Conservation (phyloP, 37 sponge, comb jelly and placozoan genomes). For the Diacarnus erythraeanus region DNA sequence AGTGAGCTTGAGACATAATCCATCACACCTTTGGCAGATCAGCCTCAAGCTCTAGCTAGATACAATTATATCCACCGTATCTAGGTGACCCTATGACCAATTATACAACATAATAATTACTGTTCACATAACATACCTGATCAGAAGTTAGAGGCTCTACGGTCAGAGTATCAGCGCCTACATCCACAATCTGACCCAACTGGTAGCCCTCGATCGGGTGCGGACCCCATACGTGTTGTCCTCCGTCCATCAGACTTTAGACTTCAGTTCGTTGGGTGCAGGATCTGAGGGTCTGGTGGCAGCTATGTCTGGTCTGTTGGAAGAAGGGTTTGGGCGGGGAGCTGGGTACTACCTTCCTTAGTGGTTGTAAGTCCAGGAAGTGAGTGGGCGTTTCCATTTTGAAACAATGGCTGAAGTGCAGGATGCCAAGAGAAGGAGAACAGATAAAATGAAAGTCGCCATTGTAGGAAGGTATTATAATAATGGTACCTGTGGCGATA, state of each 20-base stretch:
- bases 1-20: too few relatives aligned
- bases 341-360: background rate
- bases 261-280: background rate
- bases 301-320: too few relatives aligned
- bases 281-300: too few relatives aligned
- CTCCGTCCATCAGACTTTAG: conserved; percentile 48
- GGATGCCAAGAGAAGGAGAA: conserved; percentile 12
- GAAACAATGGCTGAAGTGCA: conserved; percentile 1
- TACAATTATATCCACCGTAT: too few relatives aligned
- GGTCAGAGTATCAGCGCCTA: conserved; percentile 86
- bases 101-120: too few relatives aligned
- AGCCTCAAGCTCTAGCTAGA: too few relatives aligned
- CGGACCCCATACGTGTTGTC: conserved; percentile 87
- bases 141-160: conserved; percentile 54
- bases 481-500: background rate
- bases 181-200: conserved; percentile 80
- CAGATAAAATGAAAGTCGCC: conserved; percentile 34
- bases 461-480: conserved; percentile 63
- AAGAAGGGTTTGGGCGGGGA: too few relatives aligned
- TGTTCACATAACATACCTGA: conserved; percentile 20
- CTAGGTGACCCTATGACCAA: too few relatives aligned
- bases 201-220: conserved; percentile 87
- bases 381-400: background rate
- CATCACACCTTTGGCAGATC: too few relatives aligned
- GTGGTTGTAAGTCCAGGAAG: background rate